phyloP scores from a whole-genome alignment of 2,888 invertebrate genomes.

The Athrips mouffetella region DNA sequence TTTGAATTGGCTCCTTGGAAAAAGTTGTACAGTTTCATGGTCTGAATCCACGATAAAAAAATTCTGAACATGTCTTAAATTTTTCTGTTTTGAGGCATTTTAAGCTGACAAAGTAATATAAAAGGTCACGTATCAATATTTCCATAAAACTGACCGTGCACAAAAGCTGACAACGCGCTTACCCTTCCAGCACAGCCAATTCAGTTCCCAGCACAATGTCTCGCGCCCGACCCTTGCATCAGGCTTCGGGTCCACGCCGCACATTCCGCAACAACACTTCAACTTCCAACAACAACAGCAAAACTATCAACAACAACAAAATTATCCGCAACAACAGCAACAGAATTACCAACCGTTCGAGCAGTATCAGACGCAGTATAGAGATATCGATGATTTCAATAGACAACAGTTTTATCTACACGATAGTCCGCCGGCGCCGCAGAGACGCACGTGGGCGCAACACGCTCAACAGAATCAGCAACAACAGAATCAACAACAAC shows the following conservation, averaged over 20 bases:
- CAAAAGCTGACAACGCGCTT: constrained; percentile 13
- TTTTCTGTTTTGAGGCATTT: too few relatives aligned
- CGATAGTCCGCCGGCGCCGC: constrained; percentile 78
- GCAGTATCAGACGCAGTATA: constrained; percentile 39
- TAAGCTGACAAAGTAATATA: neutral
- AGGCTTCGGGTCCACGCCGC: constrained; percentile 73
- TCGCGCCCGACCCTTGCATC: constrained; percentile 47
- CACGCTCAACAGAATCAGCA: constrained; percentile 61
- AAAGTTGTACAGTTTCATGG: too few relatives aligned
- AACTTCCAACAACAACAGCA: constrained; percentile 39
- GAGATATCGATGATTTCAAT: constrained; percentile 49
- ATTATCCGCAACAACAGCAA: constrained; percentile 35
- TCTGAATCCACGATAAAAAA: too few relatives aligned
- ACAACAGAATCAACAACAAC: neutral
- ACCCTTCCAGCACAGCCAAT: constrained; percentile 71
- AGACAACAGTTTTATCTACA: constrained; percentile 86
- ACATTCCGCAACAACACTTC: constrained; percentile 48
- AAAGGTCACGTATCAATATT: neutral
- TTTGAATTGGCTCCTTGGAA: too few relatives aligned
- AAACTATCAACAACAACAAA: constrained; percentile 30
- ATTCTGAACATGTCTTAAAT: too few relatives aligned
- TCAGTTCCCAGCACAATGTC: constrained; percentile 76
- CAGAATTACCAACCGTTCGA: constrained; percentile 50
- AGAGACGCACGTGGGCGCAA: constrained; percentile 83
- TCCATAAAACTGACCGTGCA: neutral